phyloP scores from a whole-genome alignment of 30 jellyfish, hydroid and myxozoan species.

The Calvadosia cruxmelitensis region DNA sequence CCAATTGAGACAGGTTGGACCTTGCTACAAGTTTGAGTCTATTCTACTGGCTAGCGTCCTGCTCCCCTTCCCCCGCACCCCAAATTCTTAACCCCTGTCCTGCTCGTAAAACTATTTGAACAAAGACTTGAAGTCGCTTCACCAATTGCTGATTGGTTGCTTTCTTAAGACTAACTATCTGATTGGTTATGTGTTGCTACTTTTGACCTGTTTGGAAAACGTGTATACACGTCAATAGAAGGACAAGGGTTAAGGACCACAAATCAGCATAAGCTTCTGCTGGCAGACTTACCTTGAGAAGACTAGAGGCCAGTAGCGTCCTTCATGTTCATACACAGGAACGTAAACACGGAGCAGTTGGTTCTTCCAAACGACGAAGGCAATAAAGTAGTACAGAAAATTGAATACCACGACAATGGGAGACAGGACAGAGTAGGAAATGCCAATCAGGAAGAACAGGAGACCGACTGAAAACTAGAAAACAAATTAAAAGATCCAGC shows the following conservation, averaged over 20 bases:
- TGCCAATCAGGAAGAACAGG: slow-evolving; percentile 71
- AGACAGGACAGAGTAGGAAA: slow-evolving; percentile 72
- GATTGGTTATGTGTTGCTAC: too few relatives aligned
- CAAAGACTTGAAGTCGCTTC: too few relatives aligned
- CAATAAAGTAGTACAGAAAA: slow-evolving; percentile 43
- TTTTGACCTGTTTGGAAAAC: too few relatives aligned
- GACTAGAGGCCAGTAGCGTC: slow-evolving; percentile 78
- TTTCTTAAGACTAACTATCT: too few relatives aligned
- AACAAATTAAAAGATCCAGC: background rate
- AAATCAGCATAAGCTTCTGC: background rate
- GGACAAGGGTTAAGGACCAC: too few relatives aligned
- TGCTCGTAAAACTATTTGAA: too few relatives aligned
- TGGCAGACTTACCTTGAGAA: slow-evolving; percentile 38
- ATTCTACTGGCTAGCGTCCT: background rate
- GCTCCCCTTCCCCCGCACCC: background rate
- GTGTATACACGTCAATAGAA: too few relatives aligned
- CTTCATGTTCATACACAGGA: slow-evolving; percentile 80
- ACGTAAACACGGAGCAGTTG: slow-evolving; percentile 79
- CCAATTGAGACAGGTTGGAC: background rate
- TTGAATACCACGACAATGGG: slow-evolving; percentile 75
- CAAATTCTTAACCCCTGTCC: too few relatives aligned
- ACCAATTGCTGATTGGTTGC: too few relatives aligned
- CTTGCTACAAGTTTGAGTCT: background rate
- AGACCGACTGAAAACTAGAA: slow-evolving; percentile 64
- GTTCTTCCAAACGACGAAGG: slow-evolving; percentile 73